Percentiles rank a stretch among this genome's conserved stretches.
phyloP scores from a whole-genome alignment of 2,797 vertebrate genomes.

The Thunnus albacares region DNA sequence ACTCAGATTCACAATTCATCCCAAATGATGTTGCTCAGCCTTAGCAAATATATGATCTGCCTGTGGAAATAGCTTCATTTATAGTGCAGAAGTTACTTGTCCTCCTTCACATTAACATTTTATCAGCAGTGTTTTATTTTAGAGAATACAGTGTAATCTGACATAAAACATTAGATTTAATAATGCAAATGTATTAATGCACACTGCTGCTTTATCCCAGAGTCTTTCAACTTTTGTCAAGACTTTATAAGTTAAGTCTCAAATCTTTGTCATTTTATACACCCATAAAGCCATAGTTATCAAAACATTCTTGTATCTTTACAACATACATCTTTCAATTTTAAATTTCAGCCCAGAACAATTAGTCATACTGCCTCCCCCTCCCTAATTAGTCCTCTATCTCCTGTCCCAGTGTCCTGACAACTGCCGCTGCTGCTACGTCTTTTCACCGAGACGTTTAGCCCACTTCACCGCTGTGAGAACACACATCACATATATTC shows the following conservation, averaged over 20 bases:
- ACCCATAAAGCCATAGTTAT: background rate
- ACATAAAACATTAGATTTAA: background rate
- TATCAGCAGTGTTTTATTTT: background rate
- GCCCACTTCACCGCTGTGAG: conserved; percentile 16
- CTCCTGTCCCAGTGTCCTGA: background rate
- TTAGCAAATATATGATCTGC: conserved; percentile 14
- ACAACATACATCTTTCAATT: background rate
- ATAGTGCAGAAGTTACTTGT: background rate
- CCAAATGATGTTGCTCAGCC: conserved; percentile 15
- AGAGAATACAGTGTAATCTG: background rate
- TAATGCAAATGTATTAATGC: background rate
- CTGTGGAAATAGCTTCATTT: conserved; percentile 22
- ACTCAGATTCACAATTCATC: conserved; percentile 34
- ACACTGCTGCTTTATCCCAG: background rate
- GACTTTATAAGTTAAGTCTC: background rate
- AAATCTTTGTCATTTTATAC: background rate
- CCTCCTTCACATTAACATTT: conserved; percentile 3
- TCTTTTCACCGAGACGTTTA: conserved; percentile 12
- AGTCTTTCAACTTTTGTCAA: background rate
- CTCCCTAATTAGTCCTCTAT: background rate
- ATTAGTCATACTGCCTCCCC: background rate
- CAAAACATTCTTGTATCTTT: background rate
- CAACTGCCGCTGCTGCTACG: background rate
- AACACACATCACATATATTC: conserved; percentile 29
- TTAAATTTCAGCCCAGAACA: background rate